Base-by-base conservation (phyloP, 2,797 vertebrate genomes). In the Spatula clypeata region DNA sequence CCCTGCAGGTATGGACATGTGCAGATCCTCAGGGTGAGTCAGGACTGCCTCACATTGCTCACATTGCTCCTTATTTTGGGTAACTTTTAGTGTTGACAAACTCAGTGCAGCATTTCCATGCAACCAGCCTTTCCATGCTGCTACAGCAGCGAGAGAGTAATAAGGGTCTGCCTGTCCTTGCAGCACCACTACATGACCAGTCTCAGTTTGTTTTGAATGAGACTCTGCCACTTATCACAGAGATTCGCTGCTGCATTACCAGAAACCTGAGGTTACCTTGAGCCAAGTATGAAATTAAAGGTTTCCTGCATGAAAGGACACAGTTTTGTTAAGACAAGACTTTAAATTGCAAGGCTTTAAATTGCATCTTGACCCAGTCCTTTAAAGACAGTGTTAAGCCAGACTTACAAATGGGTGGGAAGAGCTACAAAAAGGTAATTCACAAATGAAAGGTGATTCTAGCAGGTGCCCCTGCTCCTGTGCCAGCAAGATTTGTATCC, bases 71-170 rank as follows among this genome's bases (percentile, higher is more conserved):
- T 67, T 79, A 24, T 29, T 64, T 62, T 77, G 32, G 8, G 12
- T 47, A 55, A 27, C 9, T 26, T n/a, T 55, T 55, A 60, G n/a
- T 9, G 21, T 2, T 14, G 8, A 36, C 31, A 53, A 66, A 32
- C 3, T 0, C 0, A 84, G 54, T 2, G 11, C 51, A 69, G 13
- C 3, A 9, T 3, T 13, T 44, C 19, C n/a, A 17, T 14, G 24
- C 36, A 72, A n/a, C 29, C 7, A 23, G 11, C 15, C 5, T 54
- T 13, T 44, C 19, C 29, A 17, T 12, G 27, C 36, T 75, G n/a
- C 26, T 21, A 16, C 60, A 40, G 38, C 45, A 49, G 12, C 47
- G 13, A 49, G 47, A 49, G 23, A 49, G 38, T 57, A n/a, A 31
- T 49, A 49, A 24, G 47, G 47, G 23, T 64, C 36, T 91, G 36